Base-by-base conservation (phyloP, 2,797 vertebrate genomes). In the Rhynchotus rufescens region DNA sequence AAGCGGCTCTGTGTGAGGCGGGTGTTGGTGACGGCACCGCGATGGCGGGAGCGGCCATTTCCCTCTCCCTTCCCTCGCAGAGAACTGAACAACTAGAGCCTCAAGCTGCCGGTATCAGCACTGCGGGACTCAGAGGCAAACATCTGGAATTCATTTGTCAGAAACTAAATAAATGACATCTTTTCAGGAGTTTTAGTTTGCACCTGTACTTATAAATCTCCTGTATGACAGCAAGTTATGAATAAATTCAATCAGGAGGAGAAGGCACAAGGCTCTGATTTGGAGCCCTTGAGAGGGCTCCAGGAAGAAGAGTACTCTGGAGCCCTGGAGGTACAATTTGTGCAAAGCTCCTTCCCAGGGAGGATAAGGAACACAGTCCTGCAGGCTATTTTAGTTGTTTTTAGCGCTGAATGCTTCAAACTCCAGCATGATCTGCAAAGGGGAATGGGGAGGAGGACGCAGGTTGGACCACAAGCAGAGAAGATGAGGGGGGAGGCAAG, bases 121-220 rank as follows among this genome's bases (percentile, higher is more conserved):
- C 67, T 84, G 60, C 7, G 7, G 49, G 71, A 86, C 80, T 81
- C 45, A 68, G 60, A 79, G 40, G 71, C 40, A 92, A 95, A 94
- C 94, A 96, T 92, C 80, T 95, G 94, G 90, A 90, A 86, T 44
- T 54, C 54, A 91, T 91, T 85, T 86, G 44, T 92, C 80, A 73
- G 62, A 88, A 92, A 71, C 44, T 72, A 91, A 92, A 83, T 76
- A 16, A 92, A 85, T 86, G 22, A 68, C 66, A 80, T 51, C 40
- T 92, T 76, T 95, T 83, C 83, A 95, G 32, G 68, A 84, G 52
- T 61, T 88, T 80, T 47, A 91, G 42, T 86, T 82, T 92, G 60
- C 77, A 94, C 88, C 88, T 95, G 90, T 74, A 90, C 59, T 79
- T 94, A 71, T 7, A 87, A 89, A 94, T 84, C 88, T 85, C 51